Evolutionary conservation across 2,888 invertebrate genomes (phyloP).

Genomic region (Charanyca ferruginea): DNA sequence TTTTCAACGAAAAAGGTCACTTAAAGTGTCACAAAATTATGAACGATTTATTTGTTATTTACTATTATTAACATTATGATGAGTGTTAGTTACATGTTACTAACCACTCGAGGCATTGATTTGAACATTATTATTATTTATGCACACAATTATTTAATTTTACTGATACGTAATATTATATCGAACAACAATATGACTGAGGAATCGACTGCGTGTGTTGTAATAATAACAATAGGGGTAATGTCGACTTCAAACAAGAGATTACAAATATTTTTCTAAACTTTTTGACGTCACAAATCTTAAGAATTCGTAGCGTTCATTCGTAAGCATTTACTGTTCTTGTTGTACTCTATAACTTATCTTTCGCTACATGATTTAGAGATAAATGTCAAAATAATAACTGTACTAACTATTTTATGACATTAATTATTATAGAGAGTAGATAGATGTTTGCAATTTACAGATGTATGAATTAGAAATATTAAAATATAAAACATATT

Average conservation of each 20-base stretch:
- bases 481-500: slow-evolving; percentile 72
- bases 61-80: slow-evolving; percentile 23
- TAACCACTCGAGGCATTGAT: slow-evolving; percentile 37
- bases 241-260: slow-evolving; percentile 83
- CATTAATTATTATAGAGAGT: slow-evolving; percentile 74
- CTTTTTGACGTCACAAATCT: slow-evolving; percentile 87
- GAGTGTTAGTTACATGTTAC: slow-evolving; percentile 17
- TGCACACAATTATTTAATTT: slow-evolving; percentile 57
- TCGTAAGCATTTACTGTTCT: slow-evolving; percentile 85
- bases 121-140: slow-evolving; percentile 42
- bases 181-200: slow-evolving; percentile 84
- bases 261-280: slow-evolving; percentile 89
- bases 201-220: slow-evolving; percentile 85
- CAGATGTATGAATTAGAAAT: slow-evolving; percentile 73
- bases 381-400: slow-evolving; percentile 65
- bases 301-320: slow-evolving; percentile 76
- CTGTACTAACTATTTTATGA: slow-evolving; percentile 74
- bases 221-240: slow-evolving; percentile 78
- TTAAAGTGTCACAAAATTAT: slow-evolving; percentile 81
- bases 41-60: slow-evolving; percentile 55
- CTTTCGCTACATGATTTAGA: slow-evolving; percentile 66
- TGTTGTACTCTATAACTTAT: slow-evolving; percentile 75
- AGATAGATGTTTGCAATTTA: slow-evolving; percentile 85
- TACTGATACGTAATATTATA: slow-evolving; percentile 70
- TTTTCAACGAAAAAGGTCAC: slow-evolving; percentile 81